Evolutionary conservation across 2,113 vertebrate genomes (phyloP).

Genomic region (Candoia aspera): DNA sequence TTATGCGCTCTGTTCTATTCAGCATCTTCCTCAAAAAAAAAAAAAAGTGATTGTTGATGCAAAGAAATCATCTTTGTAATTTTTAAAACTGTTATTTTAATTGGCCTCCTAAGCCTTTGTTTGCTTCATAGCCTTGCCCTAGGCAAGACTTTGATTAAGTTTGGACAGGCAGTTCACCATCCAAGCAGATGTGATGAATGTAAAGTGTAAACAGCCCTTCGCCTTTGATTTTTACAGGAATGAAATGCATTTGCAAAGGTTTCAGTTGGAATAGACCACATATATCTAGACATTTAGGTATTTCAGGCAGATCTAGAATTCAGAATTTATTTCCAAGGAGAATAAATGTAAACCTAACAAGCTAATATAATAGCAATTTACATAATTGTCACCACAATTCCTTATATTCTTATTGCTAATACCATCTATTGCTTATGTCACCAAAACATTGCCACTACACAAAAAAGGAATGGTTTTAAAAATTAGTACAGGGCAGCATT

Average conservation of each 20-base stretch:
- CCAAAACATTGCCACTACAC: neutral
- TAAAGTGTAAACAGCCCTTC: neutral
- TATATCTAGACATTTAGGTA: neutral
- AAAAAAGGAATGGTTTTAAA: neutral
- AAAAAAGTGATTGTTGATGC: neutral
- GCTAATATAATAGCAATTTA: neutral
- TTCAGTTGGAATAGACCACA: conserved; percentile 2
- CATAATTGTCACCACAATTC: neutral
- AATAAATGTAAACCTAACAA: neutral
- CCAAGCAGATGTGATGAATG: conserved; percentile 1
- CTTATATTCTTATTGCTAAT: neutral
- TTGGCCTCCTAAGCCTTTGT: neutral
- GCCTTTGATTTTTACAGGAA: neutral
- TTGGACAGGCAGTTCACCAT: neutral
- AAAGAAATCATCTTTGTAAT: neutral
- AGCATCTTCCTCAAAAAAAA: neutral
- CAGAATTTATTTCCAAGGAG: neutral
- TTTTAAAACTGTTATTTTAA: neutral
- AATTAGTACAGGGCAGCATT: neutral
- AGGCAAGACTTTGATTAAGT: conserved; percentile 14
- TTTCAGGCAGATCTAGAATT: neutral
- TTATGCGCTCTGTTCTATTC: neutral
- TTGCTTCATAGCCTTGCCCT: neutral
- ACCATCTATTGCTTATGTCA: neutral
- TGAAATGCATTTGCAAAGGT: neutral